Conservation (phyloP, 2,888 invertebrate species). For the Elmis aenea region DNA sequence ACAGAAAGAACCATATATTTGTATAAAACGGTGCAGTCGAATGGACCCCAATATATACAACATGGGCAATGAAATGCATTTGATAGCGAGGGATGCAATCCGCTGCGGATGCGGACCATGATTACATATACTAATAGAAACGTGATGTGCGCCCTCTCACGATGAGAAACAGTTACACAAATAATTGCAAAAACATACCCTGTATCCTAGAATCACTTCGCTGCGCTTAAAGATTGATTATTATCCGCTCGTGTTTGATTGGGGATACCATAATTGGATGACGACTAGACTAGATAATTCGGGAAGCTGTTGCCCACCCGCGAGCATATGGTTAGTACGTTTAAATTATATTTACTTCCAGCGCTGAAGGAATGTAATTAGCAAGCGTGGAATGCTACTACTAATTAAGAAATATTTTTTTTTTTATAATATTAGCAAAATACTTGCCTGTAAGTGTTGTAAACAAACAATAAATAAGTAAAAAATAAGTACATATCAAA, state of each 20-base stretch:
- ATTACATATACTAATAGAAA: constrained; percentile 32
- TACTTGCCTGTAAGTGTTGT: constrained; percentile 21
- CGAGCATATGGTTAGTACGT: constrained; percentile 21
- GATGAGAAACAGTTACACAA: constrained; percentile 52
- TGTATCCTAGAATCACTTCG: constrained; percentile 85
- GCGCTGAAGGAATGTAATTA: constrained; percentile 44
- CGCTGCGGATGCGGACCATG: constrained; percentile 34
- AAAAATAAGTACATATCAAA: constrained; percentile 27
- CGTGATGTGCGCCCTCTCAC: constrained; percentile 25
- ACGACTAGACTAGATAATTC: constrained; percentile 26
- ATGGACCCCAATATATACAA: constrained; percentile 47
- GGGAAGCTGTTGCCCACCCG: constrained; percentile 23
- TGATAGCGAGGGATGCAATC: constrained; percentile 33
- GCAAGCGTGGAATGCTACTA: constrained; percentile 44
- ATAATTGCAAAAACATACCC: constrained; percentile 91
- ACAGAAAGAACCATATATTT: constrained; percentile 39
- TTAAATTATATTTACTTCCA: constrained; percentile 34
- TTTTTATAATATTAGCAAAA: constrained; percentile 18
- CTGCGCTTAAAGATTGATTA: constrained; percentile 50
- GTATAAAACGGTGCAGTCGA: constrained; percentile 41
- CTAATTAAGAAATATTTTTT: constrained; percentile 20
- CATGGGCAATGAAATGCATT: constrained; percentile 36
- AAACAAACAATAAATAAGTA: constrained; percentile 19
- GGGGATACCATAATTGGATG: constrained; percentile 34
- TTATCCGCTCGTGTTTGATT: constrained; percentile 43